A percentile compares a stretch with the other conserved stretches of the same genome.
Evolutionary conservation across 2,797 vertebrate genomes (phyloP).

Genomic region (Acridotheres tristis): DNA sequence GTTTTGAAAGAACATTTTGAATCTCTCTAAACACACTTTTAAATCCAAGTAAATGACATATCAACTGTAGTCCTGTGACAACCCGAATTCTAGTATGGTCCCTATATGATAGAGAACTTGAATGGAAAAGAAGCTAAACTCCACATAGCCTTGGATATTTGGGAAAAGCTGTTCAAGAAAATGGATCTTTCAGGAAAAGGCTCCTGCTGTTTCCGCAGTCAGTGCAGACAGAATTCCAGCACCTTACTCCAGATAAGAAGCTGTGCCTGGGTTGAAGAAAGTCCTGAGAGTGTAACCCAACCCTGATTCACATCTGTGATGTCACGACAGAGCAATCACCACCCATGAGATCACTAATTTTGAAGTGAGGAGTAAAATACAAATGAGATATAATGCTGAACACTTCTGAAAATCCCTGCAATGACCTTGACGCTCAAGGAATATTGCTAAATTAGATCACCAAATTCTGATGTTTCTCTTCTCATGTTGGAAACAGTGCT

Average conservation of each 20-base stretch:
- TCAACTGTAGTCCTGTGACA: neutral
- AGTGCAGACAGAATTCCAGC: neutral
- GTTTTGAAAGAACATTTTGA: neutral
- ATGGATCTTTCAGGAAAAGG: neutral
- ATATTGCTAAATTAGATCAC: neutral
- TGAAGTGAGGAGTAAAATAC: conserved; percentile 25
- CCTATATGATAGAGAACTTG: neutral
- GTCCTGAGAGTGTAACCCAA: neutral
- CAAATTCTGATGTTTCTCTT: neutral
- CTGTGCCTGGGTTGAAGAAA: neutral
- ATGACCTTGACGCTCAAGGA: neutral
- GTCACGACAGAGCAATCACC: neutral
- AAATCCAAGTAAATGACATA: neutral
- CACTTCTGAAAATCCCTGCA: neutral
- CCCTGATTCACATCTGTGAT: neutral
- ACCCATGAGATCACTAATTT: neutral
- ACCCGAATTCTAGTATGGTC: neutral
- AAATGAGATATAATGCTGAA: conserved; percentile 5
- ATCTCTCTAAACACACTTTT: neutral
- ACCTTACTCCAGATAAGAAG: neutral
- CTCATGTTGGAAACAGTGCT: neutral
- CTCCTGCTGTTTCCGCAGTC: neutral
- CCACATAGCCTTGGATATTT: neutral
- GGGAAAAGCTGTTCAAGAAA: neutral
- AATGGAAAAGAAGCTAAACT: neutral